Evolutionary conservation across 2,797 vertebrate species (phyloP), one percentile per base, ranked within the genome.

Genomic region (Glyptemys insculpta): DNA sequence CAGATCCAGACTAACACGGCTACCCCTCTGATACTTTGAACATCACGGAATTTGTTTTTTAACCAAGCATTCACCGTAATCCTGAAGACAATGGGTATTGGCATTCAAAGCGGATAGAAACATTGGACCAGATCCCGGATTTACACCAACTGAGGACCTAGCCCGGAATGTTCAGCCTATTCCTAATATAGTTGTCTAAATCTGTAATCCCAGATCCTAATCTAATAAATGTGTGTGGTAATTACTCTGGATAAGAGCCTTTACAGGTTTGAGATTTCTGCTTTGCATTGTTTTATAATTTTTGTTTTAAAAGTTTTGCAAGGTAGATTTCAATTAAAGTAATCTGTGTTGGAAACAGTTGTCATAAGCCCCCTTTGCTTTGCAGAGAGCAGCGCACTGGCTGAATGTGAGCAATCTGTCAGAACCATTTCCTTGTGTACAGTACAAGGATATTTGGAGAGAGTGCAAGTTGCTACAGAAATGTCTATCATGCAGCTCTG

Each of bases 151-250:
- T 96, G 59, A 37, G 74, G 74, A 76, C 85, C 31, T 68, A 87
- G 74, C 37, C 80, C 52, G 65, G 0, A 0, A 72, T 84, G 57
- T 56, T 89, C 79, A 92, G 31, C 56, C 49, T 79, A 81, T 94
- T 93, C 93, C 87, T 94, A 85, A 93, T 95, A 94, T 79, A 94
- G 93, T 19, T n/a, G 29, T 88, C 53, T 54, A 19, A 79, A 85
- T 5, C 44, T 27, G 81, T 21, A 53, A 56, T 5, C 74, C 59
- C 65, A 2, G 83, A 93, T 81, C 80, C 4, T 2, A 87, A 31
- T 81, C 12, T 41, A 91, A 80, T 3, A 2, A 47, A 94, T 16
- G 12, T 78, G n/a, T 72, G 41, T 41, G 68, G 68, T 12, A 41
- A 23, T 41, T 72, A 23, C 37, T 37, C n/a, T 72, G 19, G 19